These are phyloP conservation scores for Alectura lathami DNA, from an alignment of 2,113 vertebrate genomes.

Conservation along the genomic window DNA sequence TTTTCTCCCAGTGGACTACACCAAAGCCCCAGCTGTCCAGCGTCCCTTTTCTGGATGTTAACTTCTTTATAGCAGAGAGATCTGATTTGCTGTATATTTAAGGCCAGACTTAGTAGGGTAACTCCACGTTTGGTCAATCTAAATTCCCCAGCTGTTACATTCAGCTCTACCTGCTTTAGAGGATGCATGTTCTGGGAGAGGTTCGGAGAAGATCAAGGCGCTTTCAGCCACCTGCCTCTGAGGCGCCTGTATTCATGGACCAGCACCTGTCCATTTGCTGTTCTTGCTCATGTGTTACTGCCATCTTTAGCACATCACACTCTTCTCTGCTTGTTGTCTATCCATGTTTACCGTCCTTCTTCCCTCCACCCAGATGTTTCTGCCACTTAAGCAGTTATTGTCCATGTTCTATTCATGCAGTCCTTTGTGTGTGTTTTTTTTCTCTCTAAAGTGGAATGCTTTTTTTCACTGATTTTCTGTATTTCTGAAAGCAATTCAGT, in stretches of 20 bases:
- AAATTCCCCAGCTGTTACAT: neutral
- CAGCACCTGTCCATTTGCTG: neutral
- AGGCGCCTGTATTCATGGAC: neutral
- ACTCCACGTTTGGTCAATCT: neutral
- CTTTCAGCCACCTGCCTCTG: neutral
- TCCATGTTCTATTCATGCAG: neutral
- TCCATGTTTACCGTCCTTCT: neutral
- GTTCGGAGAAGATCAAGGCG: too few relatives aligned
- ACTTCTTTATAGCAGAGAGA: neutral
- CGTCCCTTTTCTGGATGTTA: neutral
- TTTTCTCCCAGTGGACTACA: too few relatives aligned
- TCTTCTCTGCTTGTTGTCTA: neutral
- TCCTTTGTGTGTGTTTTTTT: neutral
- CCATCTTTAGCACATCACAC: neutral
- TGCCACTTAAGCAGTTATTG: neutral
- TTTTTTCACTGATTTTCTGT: neutral
- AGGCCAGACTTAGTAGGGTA: neutral
- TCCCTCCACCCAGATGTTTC: neutral
- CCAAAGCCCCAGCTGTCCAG: too few relatives aligned
- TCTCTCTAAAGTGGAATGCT: neutral
- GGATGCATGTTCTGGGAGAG: neutral
- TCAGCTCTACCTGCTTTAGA: neutral
- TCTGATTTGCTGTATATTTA: neutral
- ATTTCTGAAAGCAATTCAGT: neutral
- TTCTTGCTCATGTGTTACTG: neutral